Evolutionary conservation across 2,113 vertebrate genomes (phyloP).

Genomic region (Ctenomys sociabilis): DNA sequence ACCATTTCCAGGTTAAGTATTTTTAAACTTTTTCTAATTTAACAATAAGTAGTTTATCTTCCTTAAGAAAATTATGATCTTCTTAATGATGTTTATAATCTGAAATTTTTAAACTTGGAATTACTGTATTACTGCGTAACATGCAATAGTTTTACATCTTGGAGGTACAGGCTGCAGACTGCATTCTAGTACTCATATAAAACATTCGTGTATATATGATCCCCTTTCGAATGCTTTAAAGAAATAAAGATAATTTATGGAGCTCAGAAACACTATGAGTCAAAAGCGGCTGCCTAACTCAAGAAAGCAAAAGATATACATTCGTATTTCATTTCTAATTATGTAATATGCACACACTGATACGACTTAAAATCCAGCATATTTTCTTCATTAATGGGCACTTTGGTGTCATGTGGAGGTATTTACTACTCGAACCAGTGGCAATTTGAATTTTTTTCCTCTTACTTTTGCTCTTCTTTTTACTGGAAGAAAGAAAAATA

Average conservation of each 20-base stretch:
- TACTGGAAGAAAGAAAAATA: conserved; percentile 31
- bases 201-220: not conserved
- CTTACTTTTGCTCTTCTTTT: not conserved
- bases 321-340: not conserved
- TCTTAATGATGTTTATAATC: conserved; percentile 31
- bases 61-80: conserved; percentile 11
- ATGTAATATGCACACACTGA: not conserved
- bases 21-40: not conserved
- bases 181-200: not conserved
- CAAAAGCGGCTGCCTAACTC: not conserved
- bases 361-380: not conserved
- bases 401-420: not conserved
- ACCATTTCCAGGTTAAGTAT: not conserved
- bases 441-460: conserved; percentile 48
- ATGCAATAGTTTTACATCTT: conserved; percentile 7
- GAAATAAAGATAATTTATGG: conserved; percentile 25
- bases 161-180: not conserved
- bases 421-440: conserved; percentile 35
- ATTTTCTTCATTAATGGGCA: not conserved
- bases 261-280: not conserved
- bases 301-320: not conserved
- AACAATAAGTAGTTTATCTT: not conserved
- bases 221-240: conserved; percentile 23
- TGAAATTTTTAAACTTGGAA: not conserved
- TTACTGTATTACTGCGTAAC: not conserved